phyloP scores from a whole-genome alignment of 53 echinoderm and acorn worm species.

The Echinarachnius parma region DNA sequence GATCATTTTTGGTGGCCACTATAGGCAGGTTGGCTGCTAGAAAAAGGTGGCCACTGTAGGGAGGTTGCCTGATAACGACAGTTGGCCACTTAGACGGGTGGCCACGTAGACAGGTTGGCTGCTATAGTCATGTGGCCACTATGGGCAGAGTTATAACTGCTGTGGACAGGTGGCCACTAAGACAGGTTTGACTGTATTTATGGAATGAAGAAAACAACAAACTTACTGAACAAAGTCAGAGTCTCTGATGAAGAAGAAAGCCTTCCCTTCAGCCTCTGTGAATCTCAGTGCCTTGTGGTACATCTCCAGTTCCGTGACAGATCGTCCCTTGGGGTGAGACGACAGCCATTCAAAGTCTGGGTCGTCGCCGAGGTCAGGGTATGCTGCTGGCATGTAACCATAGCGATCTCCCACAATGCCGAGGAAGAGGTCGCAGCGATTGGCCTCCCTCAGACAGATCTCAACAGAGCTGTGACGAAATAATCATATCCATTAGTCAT shows the following conservation, averaged over 20 bases:
- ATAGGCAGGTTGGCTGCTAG: too few species aligned
- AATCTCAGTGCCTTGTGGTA: slow-evolving; percentile 62
- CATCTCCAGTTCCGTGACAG: slow-evolving; percentile 95
- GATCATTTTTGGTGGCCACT: too few species aligned
- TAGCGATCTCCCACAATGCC: slow-evolving; percentile 91
- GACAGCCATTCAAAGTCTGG: slow-evolving; percentile 86
- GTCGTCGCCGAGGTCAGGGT: slow-evolving; percentile 49
- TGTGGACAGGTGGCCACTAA: too few species aligned
- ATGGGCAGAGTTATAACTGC: too few species aligned
- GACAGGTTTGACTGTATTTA: too few species aligned
- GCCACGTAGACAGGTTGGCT: too few species aligned
- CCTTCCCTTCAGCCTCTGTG: slow-evolving; percentile 38
- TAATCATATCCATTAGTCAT: too few species aligned
- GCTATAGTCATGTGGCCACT: too few species aligned
- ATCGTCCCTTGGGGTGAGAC: slow-evolving; percentile 64
- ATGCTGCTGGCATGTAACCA: slow-evolving; percentile 72
- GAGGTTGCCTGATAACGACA: too few species aligned
- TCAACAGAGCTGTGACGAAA: slow-evolving; percentile 72
- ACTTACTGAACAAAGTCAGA: slow-evolving; percentile 64
- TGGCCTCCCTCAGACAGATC: slow-evolving; percentile 85
- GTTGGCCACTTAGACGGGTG: too few species aligned
- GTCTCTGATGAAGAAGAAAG: slow-evolving; percentile 81
- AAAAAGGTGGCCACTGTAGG: too few species aligned
- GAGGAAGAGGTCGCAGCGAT: slow-evolving; percentile 84
- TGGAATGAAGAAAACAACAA: not conserved